Conservation (phyloP, 2,113 vertebrate species). For the Sphaerodactylus townsendi region DNA sequence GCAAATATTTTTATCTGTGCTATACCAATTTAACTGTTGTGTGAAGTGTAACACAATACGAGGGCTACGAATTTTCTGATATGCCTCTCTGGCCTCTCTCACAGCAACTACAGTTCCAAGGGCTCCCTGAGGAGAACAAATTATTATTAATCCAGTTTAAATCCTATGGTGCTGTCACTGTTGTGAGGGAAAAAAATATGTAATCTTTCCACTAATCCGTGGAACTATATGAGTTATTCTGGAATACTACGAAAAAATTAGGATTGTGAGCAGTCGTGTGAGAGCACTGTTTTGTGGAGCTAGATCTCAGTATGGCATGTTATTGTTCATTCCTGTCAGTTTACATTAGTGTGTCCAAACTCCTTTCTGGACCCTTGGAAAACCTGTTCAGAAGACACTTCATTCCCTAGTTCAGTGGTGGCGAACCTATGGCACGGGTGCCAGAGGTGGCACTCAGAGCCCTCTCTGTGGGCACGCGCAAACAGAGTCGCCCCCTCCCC, state of each 20-base stretch:
- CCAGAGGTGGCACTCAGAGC: no score
- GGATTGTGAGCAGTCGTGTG: neutral
- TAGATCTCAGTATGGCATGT: neutral
- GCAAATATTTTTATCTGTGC: neutral
- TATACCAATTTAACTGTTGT: neutral
- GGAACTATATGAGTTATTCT: neutral
- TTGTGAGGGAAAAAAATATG: no score
- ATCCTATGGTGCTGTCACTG: neutral
- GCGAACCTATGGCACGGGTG: no score
- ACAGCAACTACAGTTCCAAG: neutral
- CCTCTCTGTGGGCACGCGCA: no score
- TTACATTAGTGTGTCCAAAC: neutral
- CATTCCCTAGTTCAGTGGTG: no score
- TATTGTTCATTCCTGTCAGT: neutral
- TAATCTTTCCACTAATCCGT: no score
- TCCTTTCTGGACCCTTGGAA: neutral
- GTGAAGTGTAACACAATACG: neutral
- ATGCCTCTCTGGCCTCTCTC: neutral
- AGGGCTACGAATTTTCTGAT: neutral
- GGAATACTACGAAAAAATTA: neutral
- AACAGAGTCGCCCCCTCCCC: no score
- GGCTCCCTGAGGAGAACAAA: neutral
- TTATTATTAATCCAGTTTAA: neutral
- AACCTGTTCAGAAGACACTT: neutral
- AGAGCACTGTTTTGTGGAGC: neutral